These are phyloP conservation scores for Anser brachyrhynchus DNA, from an alignment of 2,113 vertebrate genomes.

Conservation along the genomic window DNA sequence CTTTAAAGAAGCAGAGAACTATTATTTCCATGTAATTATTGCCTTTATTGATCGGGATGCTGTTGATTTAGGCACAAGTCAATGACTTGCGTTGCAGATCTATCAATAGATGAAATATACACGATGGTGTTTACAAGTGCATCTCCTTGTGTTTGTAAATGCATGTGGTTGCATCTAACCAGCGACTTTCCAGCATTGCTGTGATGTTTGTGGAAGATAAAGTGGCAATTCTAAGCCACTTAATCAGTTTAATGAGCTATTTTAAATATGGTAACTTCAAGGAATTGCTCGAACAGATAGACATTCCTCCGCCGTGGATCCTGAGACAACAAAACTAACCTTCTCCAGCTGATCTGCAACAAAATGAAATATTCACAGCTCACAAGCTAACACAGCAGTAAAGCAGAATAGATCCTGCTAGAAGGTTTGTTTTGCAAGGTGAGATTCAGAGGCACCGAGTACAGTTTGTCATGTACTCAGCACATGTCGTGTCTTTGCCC, in stretches of 20 bases:
- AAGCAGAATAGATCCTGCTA: background rate
- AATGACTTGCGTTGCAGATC: background rate
- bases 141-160: background rate
- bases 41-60: background rate
- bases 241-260: constrained; percentile 46
- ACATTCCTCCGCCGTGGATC: background rate
- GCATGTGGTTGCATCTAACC: background rate
- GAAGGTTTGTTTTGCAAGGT: background rate
- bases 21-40: background rate
- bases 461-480: background rate
- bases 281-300: background rate
- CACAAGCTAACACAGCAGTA: background rate
- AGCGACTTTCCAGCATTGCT: background rate
- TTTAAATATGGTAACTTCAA: background rate
- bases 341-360: background rate
- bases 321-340: background rate
- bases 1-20: background rate
- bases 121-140: background rate
- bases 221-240: constrained; percentile 2
- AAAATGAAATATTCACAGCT: background rate
- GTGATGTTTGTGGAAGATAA: background rate
- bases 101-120: constrained; percentile 11
- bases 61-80: background rate
- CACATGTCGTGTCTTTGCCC: background rate
- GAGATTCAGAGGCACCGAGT: background rate